Evolutionary conservation across 1,140 invertebrate genomes (phyloP).

Genomic region (Scaptomyza graminum): DNA sequence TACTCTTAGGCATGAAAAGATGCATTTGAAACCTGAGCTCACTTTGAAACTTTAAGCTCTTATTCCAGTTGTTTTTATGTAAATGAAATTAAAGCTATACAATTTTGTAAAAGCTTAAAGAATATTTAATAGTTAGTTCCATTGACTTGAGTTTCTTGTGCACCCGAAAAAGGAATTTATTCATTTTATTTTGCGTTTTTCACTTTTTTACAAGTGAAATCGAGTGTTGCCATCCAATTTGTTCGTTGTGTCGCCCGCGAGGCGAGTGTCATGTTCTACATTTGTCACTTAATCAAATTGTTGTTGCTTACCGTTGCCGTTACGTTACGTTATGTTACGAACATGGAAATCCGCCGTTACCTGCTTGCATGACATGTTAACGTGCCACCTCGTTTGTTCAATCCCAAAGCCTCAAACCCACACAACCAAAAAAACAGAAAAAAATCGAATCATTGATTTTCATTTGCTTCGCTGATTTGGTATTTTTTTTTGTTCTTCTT

Average conservation of each 20-base stretch:
- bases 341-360: constrained; percentile 1
- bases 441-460: constrained; percentile 76
- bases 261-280: constrained; percentile 50
- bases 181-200: not conserved
- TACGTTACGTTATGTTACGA: constrained; percentile 17
- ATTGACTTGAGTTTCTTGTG: no score
- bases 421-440: constrained; percentile 58
- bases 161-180: no score
- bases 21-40: not conserved
- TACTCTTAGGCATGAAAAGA: not conserved
- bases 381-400: constrained; percentile 7
- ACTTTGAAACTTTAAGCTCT: not conserved
- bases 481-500: constrained; percentile 30
- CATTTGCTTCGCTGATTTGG: constrained; percentile 54
- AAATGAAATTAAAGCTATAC: no score
- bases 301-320: constrained; percentile 6
- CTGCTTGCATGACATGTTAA: constrained; percentile 9
- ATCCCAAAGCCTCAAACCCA: not conserved
- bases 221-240: not conserved
- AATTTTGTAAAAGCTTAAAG: no score
- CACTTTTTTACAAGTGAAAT: not conserved
- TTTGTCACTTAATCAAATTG: constrained; percentile 53
- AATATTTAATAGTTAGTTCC: no score
- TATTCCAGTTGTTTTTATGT: no score
- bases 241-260: constrained; percentile 11